These are phyloP conservation scores for Isoperla grammatica DNA, from an alignment of 2,888 invertebrate species.

Conservation along the genomic window DNA sequence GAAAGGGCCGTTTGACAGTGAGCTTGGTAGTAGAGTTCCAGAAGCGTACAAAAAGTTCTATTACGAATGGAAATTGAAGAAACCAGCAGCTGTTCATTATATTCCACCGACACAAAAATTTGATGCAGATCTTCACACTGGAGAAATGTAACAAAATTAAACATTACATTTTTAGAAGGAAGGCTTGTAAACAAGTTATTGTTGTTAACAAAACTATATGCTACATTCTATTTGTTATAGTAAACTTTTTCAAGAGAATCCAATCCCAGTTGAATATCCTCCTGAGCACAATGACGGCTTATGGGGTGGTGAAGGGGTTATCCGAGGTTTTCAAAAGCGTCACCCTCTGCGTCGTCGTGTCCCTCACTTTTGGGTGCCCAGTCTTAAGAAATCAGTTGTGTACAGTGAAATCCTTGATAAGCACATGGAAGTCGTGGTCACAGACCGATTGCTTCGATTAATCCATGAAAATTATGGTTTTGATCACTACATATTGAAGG, in stretches of 20 bases:
- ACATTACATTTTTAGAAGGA: too few relatives aligned
- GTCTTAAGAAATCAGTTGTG: conserved; percentile 69
- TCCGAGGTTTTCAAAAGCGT: conserved; percentile 78
- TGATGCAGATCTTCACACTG: conserved; percentile 65
- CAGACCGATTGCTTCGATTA: conserved; percentile 72
- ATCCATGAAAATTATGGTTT: conserved; percentile 90
- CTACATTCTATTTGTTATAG: conserved; percentile 41
- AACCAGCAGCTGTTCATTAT: conserved; percentile 59
- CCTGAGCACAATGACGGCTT: conserved; percentile 76
- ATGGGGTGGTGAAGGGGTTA: conserved; percentile 95
- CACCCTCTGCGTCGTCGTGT: conserved; percentile 56
- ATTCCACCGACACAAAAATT: conserved; percentile 68
- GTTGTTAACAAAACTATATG: too few relatives aligned
- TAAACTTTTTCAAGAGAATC: conserved; percentile 65
- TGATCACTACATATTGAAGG: conserved; percentile 88
- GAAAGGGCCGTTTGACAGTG: conserved; percentile 28
- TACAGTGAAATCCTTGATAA: conserved; percentile 87
- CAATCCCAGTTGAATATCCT: conserved; percentile 71
- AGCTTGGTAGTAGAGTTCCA: conserved; percentile 61
- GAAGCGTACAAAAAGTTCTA: conserved; percentile 81
- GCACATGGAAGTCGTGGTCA: conserved; percentile 75
- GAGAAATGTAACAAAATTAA: conserved; percentile 53
- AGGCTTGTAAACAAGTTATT: too few relatives aligned
- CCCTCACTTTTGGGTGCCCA: conserved; percentile 86
- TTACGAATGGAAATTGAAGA: conserved; percentile 70